Evolutionary conservation across 2,888 invertebrate genomes (phyloP).

Genomic region (Pterostichus madidus): DNA sequence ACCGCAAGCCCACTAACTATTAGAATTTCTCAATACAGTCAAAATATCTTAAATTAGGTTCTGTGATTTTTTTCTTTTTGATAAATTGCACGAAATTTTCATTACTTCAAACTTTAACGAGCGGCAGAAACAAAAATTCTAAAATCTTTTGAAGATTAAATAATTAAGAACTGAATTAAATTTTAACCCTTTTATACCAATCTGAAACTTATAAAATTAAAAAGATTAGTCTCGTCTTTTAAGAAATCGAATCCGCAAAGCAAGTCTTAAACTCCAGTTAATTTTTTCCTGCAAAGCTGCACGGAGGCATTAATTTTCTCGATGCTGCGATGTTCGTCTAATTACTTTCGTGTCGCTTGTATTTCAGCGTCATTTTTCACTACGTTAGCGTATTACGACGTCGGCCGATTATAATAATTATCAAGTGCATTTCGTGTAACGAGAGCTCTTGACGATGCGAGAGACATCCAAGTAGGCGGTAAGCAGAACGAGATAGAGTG

Average conservation of each 20-base stretch:
- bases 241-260: conserved; percentile 6
- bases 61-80: too few species aligned
- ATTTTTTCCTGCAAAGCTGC: conserved; percentile 12
- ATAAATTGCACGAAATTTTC: conserved; percentile 7
- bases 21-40: too few species aligned
- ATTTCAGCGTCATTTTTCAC: conserved; percentile 48
- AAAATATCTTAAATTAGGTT: too few species aligned
- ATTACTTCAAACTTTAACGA: conserved; percentile 17
- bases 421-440: conserved; percentile 45
- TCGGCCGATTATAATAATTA: conserved; percentile 42
- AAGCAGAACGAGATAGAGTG: not conserved
- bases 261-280: not conserved
- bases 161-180: not conserved
- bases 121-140: not conserved
- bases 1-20: too few species aligned
- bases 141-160: conserved; percentile 23
- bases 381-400: conserved; percentile 36
- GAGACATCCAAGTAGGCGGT: conserved; percentile 20
- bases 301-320: conserved; percentile 4
- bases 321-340: conserved; percentile 25
- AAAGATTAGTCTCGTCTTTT: not conserved
- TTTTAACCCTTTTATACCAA: not conserved
- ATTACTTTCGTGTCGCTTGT: conserved; percentile 43
- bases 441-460: conserved; percentile 20
- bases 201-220: not conserved